phyloP scores from a whole-genome alignment of 2,113 vertebrate species.

The Cepphus grylle region DNA sequence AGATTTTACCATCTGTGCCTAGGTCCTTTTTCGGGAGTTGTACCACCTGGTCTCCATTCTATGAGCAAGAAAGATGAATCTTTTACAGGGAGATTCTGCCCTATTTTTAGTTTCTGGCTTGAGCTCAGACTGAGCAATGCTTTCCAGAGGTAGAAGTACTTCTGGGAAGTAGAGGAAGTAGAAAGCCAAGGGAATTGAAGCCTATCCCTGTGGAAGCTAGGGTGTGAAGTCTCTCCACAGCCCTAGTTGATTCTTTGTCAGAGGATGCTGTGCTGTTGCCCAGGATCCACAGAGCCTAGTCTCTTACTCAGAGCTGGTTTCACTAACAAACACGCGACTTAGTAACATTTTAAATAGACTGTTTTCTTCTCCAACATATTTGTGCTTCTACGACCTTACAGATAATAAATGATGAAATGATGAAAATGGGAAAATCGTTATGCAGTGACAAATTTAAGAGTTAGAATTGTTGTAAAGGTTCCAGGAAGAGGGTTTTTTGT shows the following conservation, averaged over 20 bases:
- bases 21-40: background rate
- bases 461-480: background rate
- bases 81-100: background rate
- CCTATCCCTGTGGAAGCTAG: background rate
- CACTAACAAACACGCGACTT: background rate
- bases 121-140: background rate
- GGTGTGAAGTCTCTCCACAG: background rate
- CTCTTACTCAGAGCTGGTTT: background rate
- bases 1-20: background rate
- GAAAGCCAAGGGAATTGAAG: background rate
- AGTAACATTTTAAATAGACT: background rate
- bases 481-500: background rate
- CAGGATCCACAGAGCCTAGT: background rate
- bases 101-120: background rate
- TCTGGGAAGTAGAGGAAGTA: background rate
- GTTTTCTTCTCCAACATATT: background rate
- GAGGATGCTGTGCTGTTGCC: background rate
- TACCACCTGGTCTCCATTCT: background rate
- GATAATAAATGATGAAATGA: background rate
- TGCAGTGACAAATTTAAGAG: background rate
- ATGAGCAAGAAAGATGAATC: background rate
- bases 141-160: background rate
- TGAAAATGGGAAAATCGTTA: background rate
- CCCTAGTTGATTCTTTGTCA: background rate
- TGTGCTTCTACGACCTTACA: background rate